Evolutionary conservation across 2,888 invertebrate genomes (phyloP), one percentile per base, ranked within the genome.

Genomic region (Tetranychus piercei): DNA sequence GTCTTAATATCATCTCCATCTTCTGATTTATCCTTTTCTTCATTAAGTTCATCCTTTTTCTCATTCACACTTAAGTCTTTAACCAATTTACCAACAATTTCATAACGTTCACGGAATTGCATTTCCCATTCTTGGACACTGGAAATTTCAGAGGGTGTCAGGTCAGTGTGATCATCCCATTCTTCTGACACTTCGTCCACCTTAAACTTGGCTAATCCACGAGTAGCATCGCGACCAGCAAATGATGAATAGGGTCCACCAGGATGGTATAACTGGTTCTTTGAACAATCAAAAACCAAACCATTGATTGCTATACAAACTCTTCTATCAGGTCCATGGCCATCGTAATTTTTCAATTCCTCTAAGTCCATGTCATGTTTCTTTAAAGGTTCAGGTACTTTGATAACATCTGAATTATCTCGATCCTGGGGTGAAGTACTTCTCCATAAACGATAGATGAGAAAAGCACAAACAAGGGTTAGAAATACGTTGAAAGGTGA

Each of bases 51-150:
- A 55, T 55, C 55, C 15, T 55, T 55, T 55, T 55, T 55, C 55
- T 55, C 55, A 15, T 6, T 55, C 55, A 55, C 93, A 0, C 92
- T 91, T 83, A 95, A 95, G 1, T 93, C 93, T 81, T 90, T 92
- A 81, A 96, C 83, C 74, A 96, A 84, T 80, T 89, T 88, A 20
- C 96, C 96, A 65, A 96, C 91, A 78, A 89, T 88, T 67, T 91
- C 90, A 83, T 96, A 96, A 83, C 91, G 94, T 86, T 96, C 95
- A 87, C 89, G 90, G 83, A 97, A 94, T 83, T 96, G 96, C 83
- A 90, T 90, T 83, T 95, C 94, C 97, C 97, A 97, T 84, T 97
- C 96, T 78, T 88, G 87, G 8, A 96, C 90, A 34, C 92, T 91
- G 79, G 94, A 94, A 92, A 96, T 94, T 85, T 97, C 91, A 85